Evolutionary conservation across 2,797 vertebrate genomes (phyloP).

Genomic region (Anguilla pacifica): DNA sequence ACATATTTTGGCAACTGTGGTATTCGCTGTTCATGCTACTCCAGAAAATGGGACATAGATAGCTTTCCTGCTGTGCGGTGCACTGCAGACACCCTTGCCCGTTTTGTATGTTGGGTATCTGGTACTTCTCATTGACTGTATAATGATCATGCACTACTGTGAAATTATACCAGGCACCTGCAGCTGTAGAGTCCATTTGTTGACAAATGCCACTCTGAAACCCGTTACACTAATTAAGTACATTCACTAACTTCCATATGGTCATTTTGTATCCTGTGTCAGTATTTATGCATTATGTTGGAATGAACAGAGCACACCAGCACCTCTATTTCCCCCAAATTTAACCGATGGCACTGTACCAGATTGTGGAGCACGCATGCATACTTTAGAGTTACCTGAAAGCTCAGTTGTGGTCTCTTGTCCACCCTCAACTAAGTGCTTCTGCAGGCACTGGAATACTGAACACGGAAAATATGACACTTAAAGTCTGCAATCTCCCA

Average conservation of each 20-base stretch:
- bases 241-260: background rate
- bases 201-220: background rate
- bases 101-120: background rate
- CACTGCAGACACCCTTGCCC: background rate
- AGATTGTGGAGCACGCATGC: background rate
- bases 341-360: background rate
- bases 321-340: background rate
- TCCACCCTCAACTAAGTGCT: slow-evolving; percentile 26
- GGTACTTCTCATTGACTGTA: background rate
- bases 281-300: background rate
- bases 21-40: background rate
- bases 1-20: background rate
- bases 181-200: background rate
- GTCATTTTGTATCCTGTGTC: background rate
- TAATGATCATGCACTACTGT: background rate
- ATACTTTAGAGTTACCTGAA: background rate
- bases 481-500: slow-evolving; percentile 14
- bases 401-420: slow-evolving; percentile 1
- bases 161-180: background rate
- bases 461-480: slow-evolving; percentile 23
- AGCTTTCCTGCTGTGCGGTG: background rate
- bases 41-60: background rate
- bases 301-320: background rate
- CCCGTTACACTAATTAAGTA: background rate
- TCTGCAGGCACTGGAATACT: slow-evolving; percentile 18